Evolutionary conservation across 2,113 vertebrate genomes (phyloP), one percentile per base, ranked within the genome.

Genomic region (Sporophila hypoxantha): DNA sequence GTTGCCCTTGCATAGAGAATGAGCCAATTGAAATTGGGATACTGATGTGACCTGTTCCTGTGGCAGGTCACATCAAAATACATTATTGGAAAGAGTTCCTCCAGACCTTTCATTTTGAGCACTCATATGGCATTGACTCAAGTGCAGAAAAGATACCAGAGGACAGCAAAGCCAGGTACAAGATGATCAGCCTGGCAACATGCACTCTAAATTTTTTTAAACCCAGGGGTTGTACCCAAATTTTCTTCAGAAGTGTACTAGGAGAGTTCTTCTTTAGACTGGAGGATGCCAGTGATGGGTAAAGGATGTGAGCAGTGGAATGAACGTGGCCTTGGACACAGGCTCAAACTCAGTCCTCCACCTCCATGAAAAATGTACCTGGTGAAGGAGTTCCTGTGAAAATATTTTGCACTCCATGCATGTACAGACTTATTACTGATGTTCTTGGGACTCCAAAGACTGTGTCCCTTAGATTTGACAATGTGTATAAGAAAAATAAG

Each of bases 401-500:
- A 82, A 22, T 57, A 26, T 30, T 74, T 36, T 65, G 16, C 49
- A 46, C 2, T 2, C 13, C 36, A 25, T 53, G 27, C 57, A 9
- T 36, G 19, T 29, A 29, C 61, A 82, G n/a, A 60, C 52, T 84
- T 42, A 65, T 11, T 60, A 42, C 21, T 61, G 30, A 57, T 90
- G 15, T 81, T 53, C 89, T 25, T 62, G 50, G 74, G 44, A 84
- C 25, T 85, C 88, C 23, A 67, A 66, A 60, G 37, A 34, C 75
- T 42, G 75, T 81, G 56, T 52, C 85, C 64, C 61, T 87, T 71
- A 61, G 69, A 76, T 86, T 25, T 91, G 79, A 87, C 77, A 95
- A 52, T 64, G 65, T 82, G 29, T 60, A 34, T 74, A 67, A 90
- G 76, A 93, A 94, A 96, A 95, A 92, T 77, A 76, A 80, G 80